Percentiles rank a stretch among this genome's conserved stretches.
Evolutionary conservation across 2,797 vertebrate genomes (phyloP).

Genomic region (Babyrousa celebensis): DNA sequence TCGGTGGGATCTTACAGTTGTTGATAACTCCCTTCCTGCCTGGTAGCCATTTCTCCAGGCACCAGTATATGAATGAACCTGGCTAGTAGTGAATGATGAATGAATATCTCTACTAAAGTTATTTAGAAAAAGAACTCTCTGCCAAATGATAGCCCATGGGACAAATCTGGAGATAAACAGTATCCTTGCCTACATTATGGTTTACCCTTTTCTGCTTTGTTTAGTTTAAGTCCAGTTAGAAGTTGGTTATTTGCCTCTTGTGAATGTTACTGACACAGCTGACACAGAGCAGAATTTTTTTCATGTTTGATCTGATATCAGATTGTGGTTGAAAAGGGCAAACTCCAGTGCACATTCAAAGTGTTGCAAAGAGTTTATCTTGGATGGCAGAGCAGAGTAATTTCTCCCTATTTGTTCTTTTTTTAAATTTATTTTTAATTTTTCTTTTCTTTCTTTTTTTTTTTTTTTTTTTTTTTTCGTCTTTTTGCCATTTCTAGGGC

Average conservation of each 20-base stretch:
- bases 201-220: slow-evolving; percentile 25
- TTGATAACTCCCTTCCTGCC: not conserved
- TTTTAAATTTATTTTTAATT: too few relatives aligned
- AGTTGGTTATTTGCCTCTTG: slow-evolving; percentile 59
- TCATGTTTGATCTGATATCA: not conserved
- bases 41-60: not conserved
- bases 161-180: slow-evolving; percentile 46
- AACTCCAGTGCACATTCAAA: not conserved
- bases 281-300: not conserved
- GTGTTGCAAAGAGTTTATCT: slow-evolving; percentile 44
- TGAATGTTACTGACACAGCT: slow-evolving; percentile 1
- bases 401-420: not conserved
- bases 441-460: too few relatives aligned
- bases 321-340: not conserved
- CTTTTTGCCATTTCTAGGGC: too few relatives aligned
- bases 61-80: slow-evolving; percentile 26
- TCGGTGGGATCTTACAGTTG: not conserved
- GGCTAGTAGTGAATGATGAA: slow-evolving; percentile 45
- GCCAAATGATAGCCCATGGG: not conserved
- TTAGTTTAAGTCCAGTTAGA: slow-evolving; percentile 15
- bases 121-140: slow-evolving; percentile 19
- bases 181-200: not conserved
- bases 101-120: slow-evolving; percentile 54
- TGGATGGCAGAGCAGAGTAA: slow-evolving; percentile 51
- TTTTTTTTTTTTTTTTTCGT: too few relatives aligned